phyloP scores from a whole-genome alignment of 2,888 invertebrate species.

The Agriopis leucophaearia region DNA sequence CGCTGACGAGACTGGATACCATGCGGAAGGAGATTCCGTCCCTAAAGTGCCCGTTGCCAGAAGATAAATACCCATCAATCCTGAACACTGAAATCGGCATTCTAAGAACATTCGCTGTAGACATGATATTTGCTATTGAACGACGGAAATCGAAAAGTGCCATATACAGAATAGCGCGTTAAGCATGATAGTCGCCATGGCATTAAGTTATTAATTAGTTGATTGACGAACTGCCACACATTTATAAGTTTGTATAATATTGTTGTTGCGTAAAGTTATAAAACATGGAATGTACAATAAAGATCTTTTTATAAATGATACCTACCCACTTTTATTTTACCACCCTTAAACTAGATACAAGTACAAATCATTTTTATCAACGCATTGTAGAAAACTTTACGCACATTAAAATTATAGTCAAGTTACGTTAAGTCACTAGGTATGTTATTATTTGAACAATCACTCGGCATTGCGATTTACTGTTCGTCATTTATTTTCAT shows the following conservation, averaged over 20 bases:
- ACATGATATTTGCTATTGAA: slow-evolving; percentile 7
- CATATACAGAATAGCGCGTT: slow-evolving; percentile 2
- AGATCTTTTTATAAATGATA: neutral
- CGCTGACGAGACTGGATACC: slow-evolving; percentile 89
- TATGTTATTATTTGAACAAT: no score
- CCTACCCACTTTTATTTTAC: neutral
- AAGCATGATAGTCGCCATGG: slow-evolving; percentile 5
- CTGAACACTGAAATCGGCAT: neutral
- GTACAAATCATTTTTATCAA: no score
- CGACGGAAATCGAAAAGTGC: slow-evolving; percentile 17
- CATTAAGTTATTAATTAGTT: slow-evolving; percentile 3
- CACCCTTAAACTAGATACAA: neutral
- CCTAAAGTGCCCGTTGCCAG: slow-evolving; percentile 77
- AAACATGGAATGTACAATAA: slow-evolving; percentile 4
- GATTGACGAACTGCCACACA: slow-evolving; percentile 1
- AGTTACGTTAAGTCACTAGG: no score
- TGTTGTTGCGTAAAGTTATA: neutral
- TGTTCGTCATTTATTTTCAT: no score
- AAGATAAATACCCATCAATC: slow-evolving; percentile 48
- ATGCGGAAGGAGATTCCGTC: slow-evolving; percentile 86
- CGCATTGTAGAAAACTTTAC: neutral
- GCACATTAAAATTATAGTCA: no score
- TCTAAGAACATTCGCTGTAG: neutral
- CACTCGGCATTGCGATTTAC: no score
- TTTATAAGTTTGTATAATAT: slow-evolving; percentile 1